A percentile compares a stretch with the other conserved stretches of the same genome.
These are phyloP conservation scores for Leptodactylus fallax DNA, from an alignment of 2,797 vertebrate genomes.

Conservation along the genomic window DNA sequence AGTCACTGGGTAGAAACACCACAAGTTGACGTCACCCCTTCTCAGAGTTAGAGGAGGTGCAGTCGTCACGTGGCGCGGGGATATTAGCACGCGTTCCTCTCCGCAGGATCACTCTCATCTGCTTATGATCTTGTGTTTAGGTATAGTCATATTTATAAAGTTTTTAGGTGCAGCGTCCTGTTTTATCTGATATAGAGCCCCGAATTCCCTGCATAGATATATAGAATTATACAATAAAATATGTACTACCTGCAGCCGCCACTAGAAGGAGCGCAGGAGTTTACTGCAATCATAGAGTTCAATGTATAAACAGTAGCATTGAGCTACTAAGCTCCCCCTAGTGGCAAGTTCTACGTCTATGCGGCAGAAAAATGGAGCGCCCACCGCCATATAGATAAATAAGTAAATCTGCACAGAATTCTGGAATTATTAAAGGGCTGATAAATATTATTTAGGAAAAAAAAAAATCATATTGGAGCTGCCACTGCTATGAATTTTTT, in stretches of 20 bases:
- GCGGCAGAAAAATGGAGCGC: no score
- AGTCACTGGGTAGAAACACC: not conserved
- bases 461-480: no score
- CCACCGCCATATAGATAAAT: no score
- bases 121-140: conserved; percentile 10
- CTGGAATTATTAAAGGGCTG: no score
- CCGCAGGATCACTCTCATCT: not conserved
- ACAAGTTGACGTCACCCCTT: not conserved
- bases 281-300: not conserved
- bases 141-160: not conserved
- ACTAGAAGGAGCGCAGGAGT: not conserved
- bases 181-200: not conserved
- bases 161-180: not conserved
- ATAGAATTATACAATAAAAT: not conserved
- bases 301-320: not conserved
- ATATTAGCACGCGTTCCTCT: not conserved
- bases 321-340: not conserved
- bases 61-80: not conserved
- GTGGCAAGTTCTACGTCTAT: no score
- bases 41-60: not conserved
- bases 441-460: no score
- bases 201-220: not conserved
- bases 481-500: no score
- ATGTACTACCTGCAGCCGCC: not conserved
- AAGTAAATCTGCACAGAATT: no score